A percentile compares a stretch with the other conserved stretches of the same genome.
phyloP scores from a whole-genome alignment of 92 coral and sea anemone species.

The Parazoanthus swiftii region DNA sequence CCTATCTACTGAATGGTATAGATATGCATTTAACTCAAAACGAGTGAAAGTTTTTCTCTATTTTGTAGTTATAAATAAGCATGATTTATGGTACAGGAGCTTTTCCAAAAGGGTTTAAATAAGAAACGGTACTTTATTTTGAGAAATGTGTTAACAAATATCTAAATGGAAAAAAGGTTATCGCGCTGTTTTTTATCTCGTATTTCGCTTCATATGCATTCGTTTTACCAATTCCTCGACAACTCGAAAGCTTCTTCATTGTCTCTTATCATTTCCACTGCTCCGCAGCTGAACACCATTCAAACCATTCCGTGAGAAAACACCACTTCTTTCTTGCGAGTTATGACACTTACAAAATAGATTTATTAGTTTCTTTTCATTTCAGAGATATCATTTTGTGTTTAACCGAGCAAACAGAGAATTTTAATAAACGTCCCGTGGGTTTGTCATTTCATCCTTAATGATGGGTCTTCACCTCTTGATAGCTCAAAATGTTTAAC shows the following conservation, averaged over 20 bases:
- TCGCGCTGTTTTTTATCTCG: not conserved
- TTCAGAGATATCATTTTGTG: conserved; percentile 29
- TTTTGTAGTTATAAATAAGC: no score
- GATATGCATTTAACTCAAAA: no score
- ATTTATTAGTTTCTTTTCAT: conserved; percentile 34
- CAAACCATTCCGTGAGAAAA: conserved; percentile 42
- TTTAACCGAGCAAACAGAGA: conserved; percentile 28
- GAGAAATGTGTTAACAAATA: not conserved
- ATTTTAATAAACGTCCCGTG: conserved; percentile 29
- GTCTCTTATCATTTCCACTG: conserved; percentile 1
- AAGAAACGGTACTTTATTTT: not conserved
- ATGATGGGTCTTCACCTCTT: not conserved
- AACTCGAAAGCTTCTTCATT: not conserved
- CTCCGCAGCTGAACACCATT: conserved; percentile 4
- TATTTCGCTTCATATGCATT: not conserved
- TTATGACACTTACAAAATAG: conserved; percentile 30
- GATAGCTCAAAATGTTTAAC: conserved; percentile 13
- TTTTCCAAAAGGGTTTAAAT: not conserved
- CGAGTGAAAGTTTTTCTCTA: not conserved
- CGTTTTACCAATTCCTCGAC: not conserved
- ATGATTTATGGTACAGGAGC: not conserved
- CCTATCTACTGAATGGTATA: no score
- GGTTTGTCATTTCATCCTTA: conserved; percentile 17
- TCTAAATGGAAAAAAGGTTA: no score
- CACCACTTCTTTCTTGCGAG: conserved; percentile 31